These are phyloP conservation scores for Atrichornis clamosus DNA, from an alignment of 2,113 vertebrate species.

Conservation along the genomic window DNA sequence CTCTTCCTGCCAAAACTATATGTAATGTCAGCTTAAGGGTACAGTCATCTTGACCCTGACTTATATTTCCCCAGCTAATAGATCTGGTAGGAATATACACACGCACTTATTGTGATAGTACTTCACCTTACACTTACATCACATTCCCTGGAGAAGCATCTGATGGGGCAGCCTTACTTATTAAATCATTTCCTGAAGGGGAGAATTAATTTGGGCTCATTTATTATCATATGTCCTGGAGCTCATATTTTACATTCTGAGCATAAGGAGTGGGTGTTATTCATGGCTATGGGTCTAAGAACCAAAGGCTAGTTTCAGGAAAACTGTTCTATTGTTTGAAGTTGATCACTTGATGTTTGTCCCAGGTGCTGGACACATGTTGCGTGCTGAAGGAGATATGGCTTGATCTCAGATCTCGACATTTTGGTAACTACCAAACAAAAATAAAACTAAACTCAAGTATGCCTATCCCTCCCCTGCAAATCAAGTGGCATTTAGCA, in stretches of 20 bases:
- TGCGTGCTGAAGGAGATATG: slow-evolving; percentile 1
- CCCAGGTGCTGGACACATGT: slow-evolving; percentile 42
- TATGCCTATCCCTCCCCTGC: not conserved
- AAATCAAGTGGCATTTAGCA: not conserved
- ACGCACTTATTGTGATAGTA: not conserved
- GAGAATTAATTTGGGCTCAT: slow-evolving; percentile 24
- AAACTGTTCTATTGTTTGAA: slow-evolving; percentile 1
- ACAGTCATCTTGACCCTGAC: not conserved
- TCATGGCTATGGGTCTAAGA: slow-evolving; percentile 11
- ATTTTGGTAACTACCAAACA: slow-evolving; percentile 12
- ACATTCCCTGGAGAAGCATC: slow-evolving; percentile 13
- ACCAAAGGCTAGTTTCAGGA: not conserved
- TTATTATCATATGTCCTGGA: slow-evolving; percentile 17
- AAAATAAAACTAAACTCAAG: slow-evolving; percentile 21
- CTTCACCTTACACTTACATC: slow-evolving; percentile 61
- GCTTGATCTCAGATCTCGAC: not conserved
- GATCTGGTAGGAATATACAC: not conserved
- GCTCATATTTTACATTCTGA: not conserved
- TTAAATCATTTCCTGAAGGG: slow-evolving; percentile 39
- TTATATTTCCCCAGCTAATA: not conserved
- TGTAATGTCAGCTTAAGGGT: not conserved
- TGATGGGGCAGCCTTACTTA: not conserved
- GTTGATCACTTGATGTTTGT: slow-evolving; percentile 1
- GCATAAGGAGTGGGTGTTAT: slow-evolving; percentile 6
- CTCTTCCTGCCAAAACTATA: not conserved